Conservation (phyloP, 2,797 vertebrate genomes). For the Labroides dimidiatus region DNA sequence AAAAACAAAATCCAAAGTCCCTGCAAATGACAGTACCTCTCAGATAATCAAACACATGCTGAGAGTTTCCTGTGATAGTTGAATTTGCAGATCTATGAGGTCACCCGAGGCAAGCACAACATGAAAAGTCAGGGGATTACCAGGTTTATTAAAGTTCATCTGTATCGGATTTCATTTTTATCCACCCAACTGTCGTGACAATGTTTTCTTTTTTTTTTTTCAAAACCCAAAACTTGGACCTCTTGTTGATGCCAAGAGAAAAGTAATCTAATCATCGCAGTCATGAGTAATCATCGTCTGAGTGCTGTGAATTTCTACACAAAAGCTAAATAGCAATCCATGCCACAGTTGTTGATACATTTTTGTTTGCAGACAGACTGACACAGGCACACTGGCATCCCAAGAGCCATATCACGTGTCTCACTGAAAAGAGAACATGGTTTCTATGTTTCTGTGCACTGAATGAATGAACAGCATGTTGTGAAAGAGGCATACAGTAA, state of each 20-base stretch:
- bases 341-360: background rate
- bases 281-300: too few species aligned
- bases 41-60: too few species aligned
- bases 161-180: background rate
- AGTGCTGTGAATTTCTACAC: too few species aligned
- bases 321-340: background rate
- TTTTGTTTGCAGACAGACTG: slow-evolving; percentile 5
- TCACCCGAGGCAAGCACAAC: too few species aligned
- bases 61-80: background rate
- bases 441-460: slow-evolving; percentile 9
- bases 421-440: background rate
- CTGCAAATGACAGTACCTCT: too few species aligned
- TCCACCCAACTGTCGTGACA: background rate
- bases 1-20: too few species aligned
- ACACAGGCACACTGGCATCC: background rate
- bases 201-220: slow-evolving; percentile 14
- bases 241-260: background rate
- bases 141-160: background rate
- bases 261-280: background rate
- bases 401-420: slow-evolving; percentile 1
- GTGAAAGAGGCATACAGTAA: background rate
- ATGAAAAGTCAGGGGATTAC: background rate
- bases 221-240: slow-evolving; percentile 19
- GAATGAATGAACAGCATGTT: slow-evolving; percentile 17
- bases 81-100: background rate